phyloP scores from a whole-genome alignment of 2,888 invertebrate species.

The Protula sp. region DNA sequence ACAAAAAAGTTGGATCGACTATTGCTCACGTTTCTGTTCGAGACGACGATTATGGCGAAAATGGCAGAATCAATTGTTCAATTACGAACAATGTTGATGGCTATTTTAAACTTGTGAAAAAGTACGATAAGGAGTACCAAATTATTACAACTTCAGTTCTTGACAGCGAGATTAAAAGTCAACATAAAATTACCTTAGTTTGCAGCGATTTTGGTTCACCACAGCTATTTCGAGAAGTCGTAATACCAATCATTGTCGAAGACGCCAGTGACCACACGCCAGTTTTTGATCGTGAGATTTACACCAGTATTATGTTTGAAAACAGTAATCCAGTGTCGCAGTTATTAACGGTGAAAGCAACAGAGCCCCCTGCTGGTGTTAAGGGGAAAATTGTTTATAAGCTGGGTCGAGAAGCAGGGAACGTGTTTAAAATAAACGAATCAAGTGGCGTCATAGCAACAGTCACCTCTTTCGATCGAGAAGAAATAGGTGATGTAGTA shows the following conservation, averaged over 20 bases:
- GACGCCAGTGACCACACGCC: constrained; percentile 2
- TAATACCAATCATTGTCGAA: not conserved
- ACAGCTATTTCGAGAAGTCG: not conserved
- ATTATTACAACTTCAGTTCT: not conserved
- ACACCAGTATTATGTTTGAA: not conserved
- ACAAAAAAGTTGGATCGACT: not conserved
- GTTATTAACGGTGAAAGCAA: not conserved
- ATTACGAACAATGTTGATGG: not conserved
- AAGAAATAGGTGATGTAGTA: not conserved
- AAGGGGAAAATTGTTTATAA: not conserved
- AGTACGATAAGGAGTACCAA: not conserved
- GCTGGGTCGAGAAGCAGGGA: not conserved
- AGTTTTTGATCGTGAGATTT: not conserved
- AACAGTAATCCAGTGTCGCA: not conserved
- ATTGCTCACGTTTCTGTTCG: constrained; percentile 1
- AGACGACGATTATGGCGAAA: not conserved
- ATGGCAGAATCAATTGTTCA: not conserved
- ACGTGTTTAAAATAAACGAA: not conserved
- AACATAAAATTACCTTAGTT: not conserved
- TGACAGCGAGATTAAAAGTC: not conserved
- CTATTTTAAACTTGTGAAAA: not conserved
- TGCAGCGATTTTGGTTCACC: constrained; percentile 1
- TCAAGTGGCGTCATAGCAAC: not conserved
- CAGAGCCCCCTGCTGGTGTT: not conserved
- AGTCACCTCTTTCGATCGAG: not conserved